phyloP scores from a whole-genome alignment of 1,140 invertebrate genomes.

The Metaphire vulgaris region DNA sequence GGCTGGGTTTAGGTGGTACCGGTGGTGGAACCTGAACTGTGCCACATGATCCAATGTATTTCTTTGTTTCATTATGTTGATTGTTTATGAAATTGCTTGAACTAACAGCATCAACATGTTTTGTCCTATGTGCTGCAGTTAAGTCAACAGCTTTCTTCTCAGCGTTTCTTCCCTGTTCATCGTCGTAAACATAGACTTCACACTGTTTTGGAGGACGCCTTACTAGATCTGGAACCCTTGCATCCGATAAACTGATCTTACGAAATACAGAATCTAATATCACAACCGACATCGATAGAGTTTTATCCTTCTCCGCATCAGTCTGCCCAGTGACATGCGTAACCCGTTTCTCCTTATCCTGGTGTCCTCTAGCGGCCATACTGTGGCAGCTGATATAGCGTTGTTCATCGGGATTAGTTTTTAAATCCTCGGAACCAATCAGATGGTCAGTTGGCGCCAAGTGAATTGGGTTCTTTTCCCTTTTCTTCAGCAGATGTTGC shows the following conservation, averaged over 20 bases:
- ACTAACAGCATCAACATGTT: not conserved
- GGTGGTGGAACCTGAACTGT: conserved; percentile 14
- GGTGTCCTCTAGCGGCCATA: conserved; percentile 13
- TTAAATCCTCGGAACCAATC: no score
- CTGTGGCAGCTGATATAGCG: conserved; percentile 19
- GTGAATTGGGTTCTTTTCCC: not conserved
- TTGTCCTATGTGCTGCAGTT: no score
- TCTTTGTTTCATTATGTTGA: not conserved
- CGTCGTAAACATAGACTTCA: not conserved
- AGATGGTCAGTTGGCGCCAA: no score
- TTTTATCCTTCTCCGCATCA: not conserved
- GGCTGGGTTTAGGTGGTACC: conserved; percentile 19
- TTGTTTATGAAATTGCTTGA: not conserved
- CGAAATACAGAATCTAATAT: not conserved
- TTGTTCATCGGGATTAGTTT: not conserved
- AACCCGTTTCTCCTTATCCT: conserved; percentile 18
- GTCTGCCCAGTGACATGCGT: not conserved
- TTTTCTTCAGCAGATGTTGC: not conserved
- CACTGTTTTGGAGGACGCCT: not conserved
- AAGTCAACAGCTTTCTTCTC: no score
- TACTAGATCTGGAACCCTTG: not conserved
- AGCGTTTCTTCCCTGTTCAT: not conserved
- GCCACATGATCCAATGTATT: not conserved
- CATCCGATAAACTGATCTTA: not conserved
- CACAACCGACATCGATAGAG: not conserved